Evolutionary conservation across 2,113 vertebrate genomes (phyloP).

Genomic region (Micromys minutus): DNA sequence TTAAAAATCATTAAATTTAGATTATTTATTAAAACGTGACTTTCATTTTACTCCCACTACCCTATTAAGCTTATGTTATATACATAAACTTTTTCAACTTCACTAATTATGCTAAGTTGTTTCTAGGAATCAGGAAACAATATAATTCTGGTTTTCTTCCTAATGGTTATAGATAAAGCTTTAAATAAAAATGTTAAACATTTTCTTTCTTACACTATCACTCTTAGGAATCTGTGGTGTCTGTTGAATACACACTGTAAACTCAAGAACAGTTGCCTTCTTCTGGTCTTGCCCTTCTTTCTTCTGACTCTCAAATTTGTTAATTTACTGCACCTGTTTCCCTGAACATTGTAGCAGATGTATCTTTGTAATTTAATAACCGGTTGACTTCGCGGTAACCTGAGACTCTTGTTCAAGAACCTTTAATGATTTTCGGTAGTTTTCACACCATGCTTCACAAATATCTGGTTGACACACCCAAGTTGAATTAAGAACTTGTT

Average conservation of each 20-base stretch:
- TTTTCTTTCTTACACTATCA: background rate
- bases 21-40: background rate
- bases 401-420: background rate
- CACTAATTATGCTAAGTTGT: constrained; percentile 13
- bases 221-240: background rate
- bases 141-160: background rate
- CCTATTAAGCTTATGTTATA: background rate
- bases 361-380: background rate
- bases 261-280: background rate
- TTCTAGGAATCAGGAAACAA: background rate
- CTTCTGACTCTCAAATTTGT: background rate
- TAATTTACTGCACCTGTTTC: background rate
- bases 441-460: background rate
- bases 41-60: constrained; percentile 20
- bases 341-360: background rate
- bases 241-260: background rate
- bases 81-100: background rate
- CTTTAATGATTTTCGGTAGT: background rate
- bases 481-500: background rate
- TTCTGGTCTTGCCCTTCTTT: background rate
- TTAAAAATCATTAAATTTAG: background rate
- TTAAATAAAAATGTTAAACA: background rate
- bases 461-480: background rate
- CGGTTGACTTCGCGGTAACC: background rate
- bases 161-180: background rate